Evolutionary conservation across 2,797 vertebrate genomes (phyloP).

Genomic region (Helicolenus hilgendorfi): DNA sequence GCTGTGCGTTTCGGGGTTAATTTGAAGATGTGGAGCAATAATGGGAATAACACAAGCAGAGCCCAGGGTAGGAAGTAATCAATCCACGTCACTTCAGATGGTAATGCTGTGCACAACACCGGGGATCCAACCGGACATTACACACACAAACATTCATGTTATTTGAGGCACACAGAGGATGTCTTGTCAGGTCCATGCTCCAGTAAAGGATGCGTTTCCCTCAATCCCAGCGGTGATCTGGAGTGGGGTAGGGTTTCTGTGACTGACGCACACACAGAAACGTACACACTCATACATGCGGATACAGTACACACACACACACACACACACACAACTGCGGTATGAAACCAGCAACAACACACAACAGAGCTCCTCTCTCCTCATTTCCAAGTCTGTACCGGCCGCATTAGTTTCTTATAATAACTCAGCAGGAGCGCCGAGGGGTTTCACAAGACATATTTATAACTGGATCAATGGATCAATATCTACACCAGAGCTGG

Average conservation of each 20-base stretch:
- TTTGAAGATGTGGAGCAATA: conserved; percentile 11
- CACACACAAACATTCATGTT: neutral
- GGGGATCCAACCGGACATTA: neutral
- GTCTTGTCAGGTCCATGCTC: conserved; percentile 2
- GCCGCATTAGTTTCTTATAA: conserved; percentile 44
- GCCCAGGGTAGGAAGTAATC: conserved; percentile 1
- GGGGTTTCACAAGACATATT: conserved; percentile 48
- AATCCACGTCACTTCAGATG: conserved; percentile 30
- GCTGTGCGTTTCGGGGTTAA: conserved; percentile 16
- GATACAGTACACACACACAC: neutral
- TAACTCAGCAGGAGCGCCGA: conserved; percentile 39
- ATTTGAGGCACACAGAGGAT: conserved; percentile 33
- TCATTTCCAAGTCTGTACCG: conserved; percentile 27
- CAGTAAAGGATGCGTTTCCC: neutral
- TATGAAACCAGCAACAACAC: neutral
- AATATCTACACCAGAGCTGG: conserved; percentile 1
- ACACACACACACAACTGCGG: neutral
- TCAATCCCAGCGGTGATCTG: conserved; percentile 23
- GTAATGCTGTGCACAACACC: neutral
- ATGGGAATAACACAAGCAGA: neutral
- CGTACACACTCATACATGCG: neutral
- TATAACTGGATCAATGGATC: conserved; percentile 58
- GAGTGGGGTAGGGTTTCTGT: conserved; percentile 29
- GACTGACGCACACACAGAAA: neutral
- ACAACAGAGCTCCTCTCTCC: neutral